Evolutionary conservation across 2,888 invertebrate genomes (phyloP), one percentile per base, ranked within the genome.

Genomic region (Orthosia incerta): DNA sequence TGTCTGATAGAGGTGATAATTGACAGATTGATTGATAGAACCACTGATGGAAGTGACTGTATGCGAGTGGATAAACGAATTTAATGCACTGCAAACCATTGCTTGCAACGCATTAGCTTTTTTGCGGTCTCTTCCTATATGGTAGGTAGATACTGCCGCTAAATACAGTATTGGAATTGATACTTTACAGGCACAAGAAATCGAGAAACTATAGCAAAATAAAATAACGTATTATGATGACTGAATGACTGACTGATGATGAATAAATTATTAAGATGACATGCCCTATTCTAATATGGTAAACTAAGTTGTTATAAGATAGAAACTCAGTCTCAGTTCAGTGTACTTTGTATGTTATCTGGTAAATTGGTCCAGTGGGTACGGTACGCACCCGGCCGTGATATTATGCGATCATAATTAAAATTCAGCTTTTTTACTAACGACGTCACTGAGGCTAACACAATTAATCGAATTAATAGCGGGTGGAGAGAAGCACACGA

Each of bases 341-440:
- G 84, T 74, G 81, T 87, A 82, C 55, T 68, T 70, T 75, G n/a
- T n/a, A 77, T 74, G 75, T 76, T 84, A 79, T 83, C 79, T 84
- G 46, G 66, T 76, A 80, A 79, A 71, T 79, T 85, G 87, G 82
- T 88, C 82, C 81, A 84, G 77, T 84, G 83, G 77, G 64, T 85
- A 86, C 64, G 72, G 82, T 60, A 78, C 74, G 82, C 87, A 85
- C 67, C 67, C 76, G 79, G 66, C 86, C 88, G 86, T 88, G 85
- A 80, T 81, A 84, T 85, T 80, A 83, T 82, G 77, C 76, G 72
- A 71, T 76, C 70, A 75, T 84, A 76, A 80, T 85, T 80, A 79
- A 73, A 79, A 86, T 79, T 78, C 74, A 51, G 39, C 46, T 79
- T 83, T 86, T 84, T 79, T 31, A 66, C 26, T 12, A 45, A 62